These are phyloP conservation scores for Silurus glanis DNA, from an alignment of 2,113 vertebrate genomes.

Conservation along the genomic window DNA sequence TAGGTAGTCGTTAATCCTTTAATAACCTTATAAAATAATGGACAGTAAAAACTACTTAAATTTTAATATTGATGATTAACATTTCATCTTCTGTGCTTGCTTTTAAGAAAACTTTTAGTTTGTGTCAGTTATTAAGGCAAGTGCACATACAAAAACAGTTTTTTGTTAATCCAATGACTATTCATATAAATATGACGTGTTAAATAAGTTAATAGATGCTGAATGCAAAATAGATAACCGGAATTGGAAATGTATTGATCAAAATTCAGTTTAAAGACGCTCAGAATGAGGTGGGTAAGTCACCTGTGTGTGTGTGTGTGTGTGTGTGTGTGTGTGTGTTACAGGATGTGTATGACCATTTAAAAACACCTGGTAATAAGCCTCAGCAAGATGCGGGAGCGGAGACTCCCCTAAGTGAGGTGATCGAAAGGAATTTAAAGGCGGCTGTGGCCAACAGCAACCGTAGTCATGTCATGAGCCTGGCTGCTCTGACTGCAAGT, in stretches of 20 bases:
- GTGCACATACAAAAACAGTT: too few species aligned
- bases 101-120: background rate
- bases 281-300: background rate
- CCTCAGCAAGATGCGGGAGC: slow-evolving; percentile 66
- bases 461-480: slow-evolving; percentile 56
- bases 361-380: slow-evolving; percentile 81
- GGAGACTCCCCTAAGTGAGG: slow-evolving; percentile 88
- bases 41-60: background rate
- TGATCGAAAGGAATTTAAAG: slow-evolving; percentile 86
- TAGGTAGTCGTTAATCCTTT: background rate
- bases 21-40: background rate
- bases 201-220: background rate
- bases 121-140: background rate
- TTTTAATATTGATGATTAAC: background rate
- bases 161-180: too few species aligned
- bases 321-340: background rate
- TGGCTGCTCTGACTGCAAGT: slow-evolving; percentile 78
- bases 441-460: slow-evolving; percentile 87
- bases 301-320: background rate
- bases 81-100: background rate
- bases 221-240: background rate
- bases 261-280: background rate
- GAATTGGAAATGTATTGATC: background rate
- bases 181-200: background rate
- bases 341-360: slow-evolving; percentile 85